phyloP scores from a whole-genome alignment of 2,797 vertebrate genomes.

The Acrossocheilus wenchowensis region DNA sequence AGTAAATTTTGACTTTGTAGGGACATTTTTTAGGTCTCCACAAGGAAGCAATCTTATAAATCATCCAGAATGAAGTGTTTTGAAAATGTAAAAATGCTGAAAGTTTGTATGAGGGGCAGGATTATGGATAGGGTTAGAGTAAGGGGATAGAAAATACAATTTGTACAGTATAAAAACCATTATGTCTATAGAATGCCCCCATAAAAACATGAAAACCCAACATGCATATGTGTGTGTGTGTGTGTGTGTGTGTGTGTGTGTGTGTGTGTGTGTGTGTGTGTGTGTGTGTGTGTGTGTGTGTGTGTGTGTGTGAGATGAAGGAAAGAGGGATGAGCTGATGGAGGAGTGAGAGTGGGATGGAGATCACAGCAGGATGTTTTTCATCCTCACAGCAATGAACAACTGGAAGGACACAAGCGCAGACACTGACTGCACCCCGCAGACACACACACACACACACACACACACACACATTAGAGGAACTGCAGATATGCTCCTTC shows the following conservation, averaged over 20 bases:
- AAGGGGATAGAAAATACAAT: too few relatives aligned
- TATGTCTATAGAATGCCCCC: too few relatives aligned
- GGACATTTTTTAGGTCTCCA: too few relatives aligned
- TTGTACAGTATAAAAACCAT: too few relatives aligned
- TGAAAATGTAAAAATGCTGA: too few relatives aligned
- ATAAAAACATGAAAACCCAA: too few relatives aligned
- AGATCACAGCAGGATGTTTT: constrained; percentile 95
- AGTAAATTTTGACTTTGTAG: too few relatives aligned
- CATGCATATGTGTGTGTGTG: too few relatives aligned
- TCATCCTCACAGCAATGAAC: constrained; percentile 97
- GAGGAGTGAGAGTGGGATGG: constrained; percentile 91
- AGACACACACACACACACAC: constrained; percentile 26
- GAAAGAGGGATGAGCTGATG: constrained; percentile 96
- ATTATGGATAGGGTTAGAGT: too few relatives aligned
- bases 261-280: neutral
- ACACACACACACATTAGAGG: constrained; percentile 51
- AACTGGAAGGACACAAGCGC: constrained; percentile 91
- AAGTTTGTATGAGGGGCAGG: neutral
- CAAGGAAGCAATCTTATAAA: too few relatives aligned
- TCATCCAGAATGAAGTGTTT: too few relatives aligned
- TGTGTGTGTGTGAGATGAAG: constrained; percentile 86
- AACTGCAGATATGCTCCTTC: neutral
- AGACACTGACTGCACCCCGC: constrained; percentile 86
- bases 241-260: too few relatives aligned
- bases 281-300: constrained; percentile 17